These are phyloP conservation scores for Trachythela sp. DNA, from an alignment of 64 coral and sea anemone genomes.

Conservation along the genomic window DNA sequence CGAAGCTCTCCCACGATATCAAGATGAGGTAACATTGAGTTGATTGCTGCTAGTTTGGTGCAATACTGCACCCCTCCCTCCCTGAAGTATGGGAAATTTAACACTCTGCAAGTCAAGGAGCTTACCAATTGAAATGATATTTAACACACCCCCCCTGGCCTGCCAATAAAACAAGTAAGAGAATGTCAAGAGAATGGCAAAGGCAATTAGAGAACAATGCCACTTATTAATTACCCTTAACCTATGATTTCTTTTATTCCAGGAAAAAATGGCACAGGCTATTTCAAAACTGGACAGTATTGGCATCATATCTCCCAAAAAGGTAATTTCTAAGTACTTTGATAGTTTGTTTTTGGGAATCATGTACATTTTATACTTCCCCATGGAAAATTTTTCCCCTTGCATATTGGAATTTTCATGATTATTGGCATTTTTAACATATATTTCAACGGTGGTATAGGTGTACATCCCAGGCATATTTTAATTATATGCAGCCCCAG, in stretches of 20 bases:
- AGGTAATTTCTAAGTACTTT: not conserved
- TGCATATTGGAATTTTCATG: no score
- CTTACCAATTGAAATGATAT: not conserved
- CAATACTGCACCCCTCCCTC: not conserved
- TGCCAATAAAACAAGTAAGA: not conserved
- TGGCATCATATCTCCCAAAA: not conserved
- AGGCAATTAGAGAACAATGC: not conserved
- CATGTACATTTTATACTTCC: not conserved
- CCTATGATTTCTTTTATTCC: not conserved
- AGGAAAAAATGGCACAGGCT: slow-evolving; percentile 21
- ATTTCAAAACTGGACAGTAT: not conserved
- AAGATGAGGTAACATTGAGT: not conserved
- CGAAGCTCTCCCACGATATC: not conserved
- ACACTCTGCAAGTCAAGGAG: not conserved
- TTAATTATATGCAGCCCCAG: no score
- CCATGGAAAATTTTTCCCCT: not conserved
- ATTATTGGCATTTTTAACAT: no score
- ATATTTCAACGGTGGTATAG: no score
- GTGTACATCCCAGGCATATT: no score
- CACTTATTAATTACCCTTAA: not conserved
- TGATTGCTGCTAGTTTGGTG: not conserved
- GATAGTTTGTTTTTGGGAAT: not conserved
- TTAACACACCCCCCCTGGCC: not conserved
- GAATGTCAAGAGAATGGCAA: no score
- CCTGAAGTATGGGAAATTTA: no score